These are phyloP conservation scores for Aphodius granarius DNA, from an alignment of 2,888 invertebrate species.

Conservation along the genomic window DNA sequence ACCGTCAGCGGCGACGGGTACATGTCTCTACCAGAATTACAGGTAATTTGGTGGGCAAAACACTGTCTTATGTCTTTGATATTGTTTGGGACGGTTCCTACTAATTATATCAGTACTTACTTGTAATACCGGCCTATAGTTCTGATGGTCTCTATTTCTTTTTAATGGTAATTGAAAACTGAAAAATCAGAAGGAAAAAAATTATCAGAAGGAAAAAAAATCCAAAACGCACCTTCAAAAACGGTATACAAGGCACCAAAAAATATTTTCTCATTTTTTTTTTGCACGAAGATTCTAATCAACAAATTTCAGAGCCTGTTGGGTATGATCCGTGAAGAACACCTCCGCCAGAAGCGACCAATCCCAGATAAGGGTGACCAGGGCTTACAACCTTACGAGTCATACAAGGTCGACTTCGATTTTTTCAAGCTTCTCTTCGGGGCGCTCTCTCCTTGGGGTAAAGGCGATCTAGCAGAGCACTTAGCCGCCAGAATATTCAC, in stretches of 20 bases:
- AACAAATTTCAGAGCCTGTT: slow-evolving; percentile 44
- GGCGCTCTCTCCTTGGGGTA: slow-evolving; percentile 90
- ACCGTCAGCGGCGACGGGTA: slow-evolving; percentile 74
- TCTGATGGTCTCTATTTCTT: no score
- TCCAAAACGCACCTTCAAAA: no score
- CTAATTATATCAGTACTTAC: no score
- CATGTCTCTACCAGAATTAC: slow-evolving; percentile 66
- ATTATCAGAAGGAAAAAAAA: no score
- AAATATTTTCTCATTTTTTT: background rate
- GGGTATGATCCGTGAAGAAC: slow-evolving; percentile 69
- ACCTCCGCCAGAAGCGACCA: slow-evolving; percentile 68
- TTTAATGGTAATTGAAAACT: no score
- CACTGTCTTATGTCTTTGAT: background rate
- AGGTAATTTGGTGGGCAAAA: no score
- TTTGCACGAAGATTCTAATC: background rate
- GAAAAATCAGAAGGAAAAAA: no score
- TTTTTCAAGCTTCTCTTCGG: slow-evolving; percentile 86
- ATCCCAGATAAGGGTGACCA: slow-evolving; percentile 68
- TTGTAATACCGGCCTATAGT: no score
- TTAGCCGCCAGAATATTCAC: slow-evolving; percentile 87
- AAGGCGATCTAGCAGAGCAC: slow-evolving; percentile 76
- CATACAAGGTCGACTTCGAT: slow-evolving; percentile 85
- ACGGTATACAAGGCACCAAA: no score
- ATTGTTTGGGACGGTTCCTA: no score
- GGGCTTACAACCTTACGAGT: slow-evolving; percentile 80